Evolutionary conservation across 2,113 vertebrate species (phyloP).

Genomic region (Hippopotamus amphibius): DNA sequence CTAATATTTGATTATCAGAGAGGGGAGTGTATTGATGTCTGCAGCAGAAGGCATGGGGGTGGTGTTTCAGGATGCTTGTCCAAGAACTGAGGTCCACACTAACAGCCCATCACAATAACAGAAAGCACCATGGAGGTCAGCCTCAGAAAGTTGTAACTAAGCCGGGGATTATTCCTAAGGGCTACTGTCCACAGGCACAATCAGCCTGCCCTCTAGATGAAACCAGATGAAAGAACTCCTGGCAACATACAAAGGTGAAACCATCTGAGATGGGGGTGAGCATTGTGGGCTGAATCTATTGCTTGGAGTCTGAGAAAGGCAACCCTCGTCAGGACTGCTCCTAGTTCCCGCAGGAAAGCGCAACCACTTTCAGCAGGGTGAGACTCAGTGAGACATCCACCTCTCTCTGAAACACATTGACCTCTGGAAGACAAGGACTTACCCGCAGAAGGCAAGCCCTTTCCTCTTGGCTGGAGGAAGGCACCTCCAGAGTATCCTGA

Average conservation of each 20-base stretch:
- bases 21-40: background rate
- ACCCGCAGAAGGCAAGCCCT: background rate
- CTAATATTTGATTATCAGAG: conserved; percentile 22
- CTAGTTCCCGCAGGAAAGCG: background rate
- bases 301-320: background rate
- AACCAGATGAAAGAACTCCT: background rate
- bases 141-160: background rate
- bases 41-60: background rate
- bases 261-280: accelerated
- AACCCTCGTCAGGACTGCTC: background rate
- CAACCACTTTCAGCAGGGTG: background rate
- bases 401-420: background rate
- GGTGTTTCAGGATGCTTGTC: background rate
- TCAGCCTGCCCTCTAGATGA: background rate
- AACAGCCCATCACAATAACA: background rate
- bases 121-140: background rate
- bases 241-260: background rate
- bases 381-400: background rate
- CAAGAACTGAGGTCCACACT: background rate
- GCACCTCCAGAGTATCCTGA: background rate
- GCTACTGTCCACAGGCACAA: background rate
- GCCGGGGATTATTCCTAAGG: background rate
- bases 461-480: background rate
- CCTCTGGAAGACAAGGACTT: background rate
- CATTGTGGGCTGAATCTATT: background rate